Base-by-base conservation (phyloP, 2,888 invertebrate species). In the Noctua janthe region DNA sequence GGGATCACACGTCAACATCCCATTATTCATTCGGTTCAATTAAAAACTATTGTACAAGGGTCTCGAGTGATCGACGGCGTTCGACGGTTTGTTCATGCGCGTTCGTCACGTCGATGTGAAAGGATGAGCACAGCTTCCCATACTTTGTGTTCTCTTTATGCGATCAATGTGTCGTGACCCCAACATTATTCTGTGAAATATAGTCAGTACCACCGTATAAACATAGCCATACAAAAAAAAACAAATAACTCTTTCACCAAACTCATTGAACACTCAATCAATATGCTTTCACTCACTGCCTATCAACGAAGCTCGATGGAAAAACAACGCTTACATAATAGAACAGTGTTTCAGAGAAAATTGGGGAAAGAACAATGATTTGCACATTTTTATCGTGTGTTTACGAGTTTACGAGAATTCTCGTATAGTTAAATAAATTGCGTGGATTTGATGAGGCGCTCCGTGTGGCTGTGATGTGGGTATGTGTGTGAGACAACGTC, bases 321-420 rank as follows among this genome's bases (percentile, higher is more conserved):
- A 86, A 82, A 86, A 86, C 66, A 76, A 74, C 39, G 35, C 62
- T 56, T n/a, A 59, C 23, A 62, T 74, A 83, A 84, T 72, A 62
- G 47, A 71, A 72, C 54, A 78, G 64, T 71, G 62, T 72, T 83
- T 67, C 74, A 64, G 35, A 15, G 35, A 39, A 64, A 69, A 77
- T 67, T 75, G 54, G 35, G 69, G 62, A 13, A 72, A 84, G 0
- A 73, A 87, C 88, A 80, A 86, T 86, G 88, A 86, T 85, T 87
- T 85, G 74, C 88, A 87, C 85, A 73, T 85, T 87, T 77, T 80
- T 76, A 83, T 87, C n/a, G 72, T 71, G 81, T 85, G 76, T 87
- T 85, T 87, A 84, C 85, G 85, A 67, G 74, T 66, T 84, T 84
- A 80, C 85, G 88, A 67, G 74, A 62, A 23, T 71, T 49, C 66